A percentile compares a stretch with the other conserved stretches of the same genome.
These are phyloP conservation scores for Spinus pinus DNA, from an alignment of 2,797 vertebrate species.

Conservation along the genomic window DNA sequence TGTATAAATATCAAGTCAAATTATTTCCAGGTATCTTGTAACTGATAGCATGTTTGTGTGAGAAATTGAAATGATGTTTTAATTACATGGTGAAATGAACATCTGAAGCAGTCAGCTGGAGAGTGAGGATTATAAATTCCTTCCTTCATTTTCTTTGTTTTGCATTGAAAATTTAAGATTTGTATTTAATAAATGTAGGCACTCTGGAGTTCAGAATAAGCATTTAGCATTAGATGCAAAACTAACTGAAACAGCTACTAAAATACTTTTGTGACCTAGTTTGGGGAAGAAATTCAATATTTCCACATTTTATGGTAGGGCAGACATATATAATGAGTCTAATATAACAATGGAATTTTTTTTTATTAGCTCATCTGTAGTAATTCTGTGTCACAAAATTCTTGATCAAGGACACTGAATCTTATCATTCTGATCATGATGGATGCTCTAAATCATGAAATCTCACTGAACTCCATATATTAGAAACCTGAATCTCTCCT, in stretches of 20 bases:
- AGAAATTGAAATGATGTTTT: background rate
- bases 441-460: background rate
- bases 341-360: background rate
- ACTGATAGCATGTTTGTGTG: background rate
- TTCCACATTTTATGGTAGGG: background rate
- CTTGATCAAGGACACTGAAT: background rate
- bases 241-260: background rate
- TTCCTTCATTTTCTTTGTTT: background rate
- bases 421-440: background rate
- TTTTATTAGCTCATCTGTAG: background rate
- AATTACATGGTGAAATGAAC: background rate
- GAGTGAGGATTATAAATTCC: background rate
- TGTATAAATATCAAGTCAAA: background rate
- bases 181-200: background rate
- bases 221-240: background rate
- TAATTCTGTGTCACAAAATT: background rate
- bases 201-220: background rate
- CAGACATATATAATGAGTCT: background rate
- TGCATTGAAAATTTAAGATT: background rate
- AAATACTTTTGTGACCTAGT: background rate
- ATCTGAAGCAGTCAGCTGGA: background rate
- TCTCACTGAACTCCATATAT: background rate
- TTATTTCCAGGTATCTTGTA: background rate
- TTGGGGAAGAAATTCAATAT: background rate
- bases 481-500: slow-evolving; percentile 16